Base-by-base conservation (phyloP, 2,797 vertebrate species). In the Cryptoblepharus egeriae region DNA sequence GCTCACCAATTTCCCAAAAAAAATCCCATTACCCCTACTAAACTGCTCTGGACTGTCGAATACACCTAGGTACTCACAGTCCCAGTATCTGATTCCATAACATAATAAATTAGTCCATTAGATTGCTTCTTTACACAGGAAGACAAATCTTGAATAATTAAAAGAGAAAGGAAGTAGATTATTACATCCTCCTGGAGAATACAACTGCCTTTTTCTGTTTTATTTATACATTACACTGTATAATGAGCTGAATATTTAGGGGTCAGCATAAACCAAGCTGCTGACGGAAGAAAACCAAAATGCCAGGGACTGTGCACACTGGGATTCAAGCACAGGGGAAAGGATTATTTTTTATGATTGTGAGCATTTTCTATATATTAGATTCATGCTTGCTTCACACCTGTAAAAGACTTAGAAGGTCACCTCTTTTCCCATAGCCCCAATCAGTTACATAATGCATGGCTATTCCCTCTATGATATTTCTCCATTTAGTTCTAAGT, bases 211-310 rank as follows among this genome's bases (percentile, higher is more conserved):
- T 85, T 49, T 92, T 88, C 87, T 92, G 88, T 90, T 93, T 93
- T 91, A 94, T 92, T 93, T 94, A 92, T 93, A 92, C 0, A 0
- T 92, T 92, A 80, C 61, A 88, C 85, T 68, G 85, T 85, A 91
- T 93, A 94, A 92, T 88, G 89, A 91, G 90, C 88, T 88, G 88
- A 91, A 92, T 93, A 94, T 92, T 94, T 93, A 93, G 81, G 91
- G 90, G 91, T 93, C 93, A 93, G 92, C 93, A 92, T 90, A 94
- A 94, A 94, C 81, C 83, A 90, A 88, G 87, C 85, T 93, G 93
- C 91, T 93, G 92, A 93, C 89, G 90, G 85, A 39, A 90, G 80
- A 91, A 89, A 92, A 92, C 39, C 71, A 79, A 84, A 82, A 88
- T 88, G 80, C 75, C 76, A 81, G 80, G 64, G 87, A 88, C 80